Percentiles rank a stretch among this genome's conserved stretches.
These are phyloP conservation scores for Simalia tracyae DNA, from an alignment of 2,797 vertebrate species.

Conservation along the genomic window DNA sequence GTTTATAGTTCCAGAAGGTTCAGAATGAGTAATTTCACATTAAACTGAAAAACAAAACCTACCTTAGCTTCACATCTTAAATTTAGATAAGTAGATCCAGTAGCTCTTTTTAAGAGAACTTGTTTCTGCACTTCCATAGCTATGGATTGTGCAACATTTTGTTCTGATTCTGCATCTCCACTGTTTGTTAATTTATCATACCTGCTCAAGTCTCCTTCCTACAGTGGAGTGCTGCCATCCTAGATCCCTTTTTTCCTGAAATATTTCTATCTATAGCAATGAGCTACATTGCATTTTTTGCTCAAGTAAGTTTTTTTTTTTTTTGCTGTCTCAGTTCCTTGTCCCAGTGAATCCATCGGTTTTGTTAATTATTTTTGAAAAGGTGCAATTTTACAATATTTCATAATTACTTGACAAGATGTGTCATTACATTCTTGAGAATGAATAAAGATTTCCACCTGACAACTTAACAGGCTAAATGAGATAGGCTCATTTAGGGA, in stretches of 20 bases:
- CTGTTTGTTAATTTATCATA: background rate
- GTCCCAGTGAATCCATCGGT: background rate
- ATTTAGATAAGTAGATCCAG: background rate
- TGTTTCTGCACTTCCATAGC: background rate
- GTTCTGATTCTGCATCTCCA: background rate
- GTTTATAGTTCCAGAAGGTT: background rate
- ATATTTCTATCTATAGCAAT: background rate
- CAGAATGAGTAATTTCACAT: background rate
- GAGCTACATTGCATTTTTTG: background rate
- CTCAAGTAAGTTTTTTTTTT: background rate
- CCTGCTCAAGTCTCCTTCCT: background rate
- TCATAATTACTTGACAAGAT: slow-evolving; percentile 3
- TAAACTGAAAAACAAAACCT: background rate
- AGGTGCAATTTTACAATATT: background rate
- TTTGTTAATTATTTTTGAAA: background rate
- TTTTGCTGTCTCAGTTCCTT: background rate
- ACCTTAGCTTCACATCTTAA: background rate
- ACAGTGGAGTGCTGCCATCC: background rate
- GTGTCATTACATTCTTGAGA: background rate
- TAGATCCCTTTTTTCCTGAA: background rate
- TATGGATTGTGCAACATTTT: background rate
- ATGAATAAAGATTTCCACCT: background rate
- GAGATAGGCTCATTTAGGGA: background rate
- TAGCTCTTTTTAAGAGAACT: background rate
- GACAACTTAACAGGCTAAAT: slow-evolving; percentile 23